phyloP scores from a whole-genome alignment of 1,140 invertebrate genomes.

The Aphelenchoides besseyi region DNA sequence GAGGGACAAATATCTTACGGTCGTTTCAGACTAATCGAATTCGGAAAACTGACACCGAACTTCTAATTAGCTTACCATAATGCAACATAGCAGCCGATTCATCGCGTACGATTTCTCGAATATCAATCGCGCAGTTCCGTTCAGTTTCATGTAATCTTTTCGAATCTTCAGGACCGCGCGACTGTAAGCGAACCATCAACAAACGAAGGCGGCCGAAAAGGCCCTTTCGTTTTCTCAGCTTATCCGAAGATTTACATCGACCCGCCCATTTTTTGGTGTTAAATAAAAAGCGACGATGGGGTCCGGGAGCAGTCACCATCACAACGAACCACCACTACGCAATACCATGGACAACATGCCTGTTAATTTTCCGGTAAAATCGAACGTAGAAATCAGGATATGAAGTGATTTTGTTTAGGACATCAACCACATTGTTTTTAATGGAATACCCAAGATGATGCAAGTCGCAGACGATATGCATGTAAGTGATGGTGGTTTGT shows the following conservation, averaged over 20 bases:
- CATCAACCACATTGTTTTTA: slow-evolving; percentile 13
- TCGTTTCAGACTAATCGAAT: background rate
- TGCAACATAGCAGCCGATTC: no score
- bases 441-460: slow-evolving; percentile 23
- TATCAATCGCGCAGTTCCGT: background rate
- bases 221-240: background rate
- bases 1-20: background rate
- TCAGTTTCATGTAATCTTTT: background rate
- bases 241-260: background rate
- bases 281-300: background rate
- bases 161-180: background rate
- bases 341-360: slow-evolving; percentile 7
- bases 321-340: background rate
- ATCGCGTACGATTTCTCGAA: background rate
- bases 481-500: background rate
- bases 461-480: slow-evolving; percentile 18
- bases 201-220: background rate
- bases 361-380: background rate
- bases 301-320: background rate
- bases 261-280: background rate
- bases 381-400: no score
- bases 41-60: background rate
- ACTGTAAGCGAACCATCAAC: background rate
- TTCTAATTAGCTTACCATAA: background rate
- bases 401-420: no score